These are phyloP conservation scores for Calameuta pallipes DNA, from an alignment of 2,888 invertebrate genomes.

Conservation along the genomic window DNA sequence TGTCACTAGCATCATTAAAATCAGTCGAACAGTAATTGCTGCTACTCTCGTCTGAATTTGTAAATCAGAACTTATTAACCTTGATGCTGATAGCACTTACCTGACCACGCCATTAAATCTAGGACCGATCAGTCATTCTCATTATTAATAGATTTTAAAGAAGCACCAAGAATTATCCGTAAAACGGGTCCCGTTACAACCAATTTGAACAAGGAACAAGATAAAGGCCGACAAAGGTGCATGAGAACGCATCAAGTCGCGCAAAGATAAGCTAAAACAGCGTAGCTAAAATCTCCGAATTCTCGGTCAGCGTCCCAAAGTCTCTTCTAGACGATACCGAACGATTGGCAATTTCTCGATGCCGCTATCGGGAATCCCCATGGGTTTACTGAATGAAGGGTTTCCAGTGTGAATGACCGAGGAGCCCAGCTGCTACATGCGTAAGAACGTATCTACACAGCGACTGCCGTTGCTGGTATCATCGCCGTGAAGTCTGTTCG, in stretches of 20 bases:
- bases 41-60: background rate
- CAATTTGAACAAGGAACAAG: background rate
- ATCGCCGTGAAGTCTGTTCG: background rate
- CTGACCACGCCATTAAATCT: background rate
- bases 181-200: background rate
- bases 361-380: background rate
- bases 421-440: background rate
- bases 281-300: background rate
- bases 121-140: background rate
- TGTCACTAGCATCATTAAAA: too few species aligned
- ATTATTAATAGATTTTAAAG: background rate
- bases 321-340: background rate
- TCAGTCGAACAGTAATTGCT: too few species aligned
- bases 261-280: background rate
- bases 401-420: constrained; percentile 20
- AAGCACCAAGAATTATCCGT: background rate
- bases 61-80: background rate
- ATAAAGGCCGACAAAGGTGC: background rate
- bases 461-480: background rate
- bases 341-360: background rate
- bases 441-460: background rate
- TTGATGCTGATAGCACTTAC: background rate
- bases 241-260: background rate
- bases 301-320: background rate
- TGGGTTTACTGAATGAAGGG: background rate